phyloP scores from a whole-genome alignment of 2,888 invertebrate species.

The Timandra comae region DNA sequence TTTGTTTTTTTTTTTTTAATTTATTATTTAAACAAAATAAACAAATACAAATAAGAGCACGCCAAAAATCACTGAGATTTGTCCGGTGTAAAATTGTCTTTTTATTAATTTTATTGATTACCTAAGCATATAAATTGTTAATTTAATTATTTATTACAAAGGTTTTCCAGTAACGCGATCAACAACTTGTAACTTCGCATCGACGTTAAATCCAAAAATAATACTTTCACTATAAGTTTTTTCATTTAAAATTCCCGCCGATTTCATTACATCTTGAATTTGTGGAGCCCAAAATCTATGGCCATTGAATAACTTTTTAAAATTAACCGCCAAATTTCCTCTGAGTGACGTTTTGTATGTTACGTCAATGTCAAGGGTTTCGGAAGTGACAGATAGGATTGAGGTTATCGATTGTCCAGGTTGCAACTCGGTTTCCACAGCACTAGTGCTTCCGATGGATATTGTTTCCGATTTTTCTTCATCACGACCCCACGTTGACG shows the following conservation, averaged over 20 bases:
- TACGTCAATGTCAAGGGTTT: constrained; percentile 46
- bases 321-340: constrained; percentile 55
- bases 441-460: constrained; percentile 44
- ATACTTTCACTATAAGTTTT: constrained; percentile 34
- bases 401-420: constrained; percentile 51
- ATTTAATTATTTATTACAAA: constrained; percentile 21
- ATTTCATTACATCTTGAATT: constrained; percentile 39
- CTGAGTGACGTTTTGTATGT: constrained; percentile 37
- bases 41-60: too few species aligned
- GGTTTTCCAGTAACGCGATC: constrained; percentile 42
- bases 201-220: constrained; percentile 44
- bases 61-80: too few species aligned
- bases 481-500: constrained; percentile 43
- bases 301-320: constrained; percentile 31
- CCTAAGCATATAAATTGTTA: not conserved
- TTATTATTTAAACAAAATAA: too few species aligned
- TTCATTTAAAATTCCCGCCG: constrained; percentile 37
- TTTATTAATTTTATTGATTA: too few species aligned
- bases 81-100: too few species aligned
- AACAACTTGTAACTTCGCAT: constrained; percentile 46
- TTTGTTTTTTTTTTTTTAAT: too few species aligned
- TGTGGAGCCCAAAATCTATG: constrained; percentile 56
- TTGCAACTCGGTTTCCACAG: constrained; percentile 47
- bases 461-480: constrained; percentile 47
- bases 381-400: constrained; percentile 43